Percentiles rank a stretch among this genome's conserved stretches.
These are phyloP conservation scores for Patiria miniata DNA, from an alignment of 35 echinoderm and acorn worm species.

Conservation along the genomic window DNA sequence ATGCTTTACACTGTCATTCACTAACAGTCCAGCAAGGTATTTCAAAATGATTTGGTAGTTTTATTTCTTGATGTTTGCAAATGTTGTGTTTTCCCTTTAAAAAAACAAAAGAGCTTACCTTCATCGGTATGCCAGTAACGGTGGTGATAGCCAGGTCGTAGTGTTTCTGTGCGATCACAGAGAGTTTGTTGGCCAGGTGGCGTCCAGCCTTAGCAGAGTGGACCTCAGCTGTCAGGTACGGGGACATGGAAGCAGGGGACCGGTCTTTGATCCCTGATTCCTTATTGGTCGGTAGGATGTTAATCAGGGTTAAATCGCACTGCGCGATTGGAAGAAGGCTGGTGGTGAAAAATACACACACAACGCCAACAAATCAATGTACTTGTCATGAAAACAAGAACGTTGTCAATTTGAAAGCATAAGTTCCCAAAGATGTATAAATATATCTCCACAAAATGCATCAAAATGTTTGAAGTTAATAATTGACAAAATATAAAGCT, in stretches of 20 bases:
- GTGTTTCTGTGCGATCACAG: constrained; percentile 66
- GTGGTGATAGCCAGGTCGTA: constrained; percentile 84
- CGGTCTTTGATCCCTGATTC: constrained; percentile 28
- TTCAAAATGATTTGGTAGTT: too few species aligned
- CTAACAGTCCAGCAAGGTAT: too few species aligned
- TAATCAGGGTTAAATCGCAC: constrained; percentile 77
- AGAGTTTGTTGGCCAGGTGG: constrained; percentile 71
- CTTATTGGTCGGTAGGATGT: constrained; percentile 46
- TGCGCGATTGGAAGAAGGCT: constrained; percentile 78
- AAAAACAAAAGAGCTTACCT: constrained; percentile 63
- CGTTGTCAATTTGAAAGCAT: too few species aligned
- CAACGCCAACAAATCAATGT: constrained; percentile 6
- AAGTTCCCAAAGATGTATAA: background rate
- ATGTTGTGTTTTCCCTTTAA: too few species aligned
- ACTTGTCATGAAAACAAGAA: background rate
- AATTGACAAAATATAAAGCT: too few species aligned
- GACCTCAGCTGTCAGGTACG: constrained; percentile 56
- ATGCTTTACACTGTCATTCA: too few species aligned
- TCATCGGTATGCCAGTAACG: constrained; percentile 94
- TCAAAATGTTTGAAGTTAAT: too few species aligned
- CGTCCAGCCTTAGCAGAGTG: constrained; percentile 65
- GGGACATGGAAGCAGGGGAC: background rate
- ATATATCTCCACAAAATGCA: too few species aligned
- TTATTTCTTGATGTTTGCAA: too few species aligned
- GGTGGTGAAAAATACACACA: background rate